A percentile compares a stretch with the other conserved stretches of the same genome.
Conservation (phyloP, 2,113 vertebrate species). For the Pristiophorus japonicus region DNA sequence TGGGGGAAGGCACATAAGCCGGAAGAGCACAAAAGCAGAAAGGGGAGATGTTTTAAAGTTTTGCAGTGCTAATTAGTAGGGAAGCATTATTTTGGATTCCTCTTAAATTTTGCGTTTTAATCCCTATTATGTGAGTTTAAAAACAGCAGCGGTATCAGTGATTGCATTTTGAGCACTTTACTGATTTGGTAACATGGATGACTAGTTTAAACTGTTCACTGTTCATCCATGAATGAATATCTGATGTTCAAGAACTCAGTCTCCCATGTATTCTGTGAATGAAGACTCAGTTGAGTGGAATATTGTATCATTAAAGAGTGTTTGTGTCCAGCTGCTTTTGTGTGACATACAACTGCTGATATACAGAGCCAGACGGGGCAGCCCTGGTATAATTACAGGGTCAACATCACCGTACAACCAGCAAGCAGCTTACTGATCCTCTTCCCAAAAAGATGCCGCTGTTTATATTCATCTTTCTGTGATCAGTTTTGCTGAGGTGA, state of each 20-base stretch:
- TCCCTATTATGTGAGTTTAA: too few relatives aligned
- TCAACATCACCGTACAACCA: background rate
- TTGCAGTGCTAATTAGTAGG: too few relatives aligned
- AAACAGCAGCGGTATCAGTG: too few relatives aligned
- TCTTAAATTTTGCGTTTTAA: background rate
- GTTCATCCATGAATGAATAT: background rate
- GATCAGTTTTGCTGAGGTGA: background rate
- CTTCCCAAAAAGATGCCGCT: background rate
- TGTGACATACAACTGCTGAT: too few relatives aligned
- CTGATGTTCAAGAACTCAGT: background rate
- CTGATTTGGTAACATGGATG: background rate
- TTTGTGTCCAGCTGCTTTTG: background rate
- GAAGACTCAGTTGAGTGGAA: background rate
- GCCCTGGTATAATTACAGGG: background rate
- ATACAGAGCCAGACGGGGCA: background rate
- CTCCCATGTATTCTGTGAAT: background rate
- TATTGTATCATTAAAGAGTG: background rate
- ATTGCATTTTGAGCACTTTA: background rate
- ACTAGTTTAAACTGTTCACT: background rate
- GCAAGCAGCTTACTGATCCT: background rate
- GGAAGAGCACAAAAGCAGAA: too few relatives aligned
- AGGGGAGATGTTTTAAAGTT: too few relatives aligned
- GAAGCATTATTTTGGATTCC: background rate
- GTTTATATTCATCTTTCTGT: background rate
- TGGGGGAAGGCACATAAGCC: too few relatives aligned